Percentiles rank a stretch among this genome's conserved stretches.
phyloP scores from a whole-genome alignment of 1,140 invertebrate genomes.

The Brachionus plicatilis region DNA sequence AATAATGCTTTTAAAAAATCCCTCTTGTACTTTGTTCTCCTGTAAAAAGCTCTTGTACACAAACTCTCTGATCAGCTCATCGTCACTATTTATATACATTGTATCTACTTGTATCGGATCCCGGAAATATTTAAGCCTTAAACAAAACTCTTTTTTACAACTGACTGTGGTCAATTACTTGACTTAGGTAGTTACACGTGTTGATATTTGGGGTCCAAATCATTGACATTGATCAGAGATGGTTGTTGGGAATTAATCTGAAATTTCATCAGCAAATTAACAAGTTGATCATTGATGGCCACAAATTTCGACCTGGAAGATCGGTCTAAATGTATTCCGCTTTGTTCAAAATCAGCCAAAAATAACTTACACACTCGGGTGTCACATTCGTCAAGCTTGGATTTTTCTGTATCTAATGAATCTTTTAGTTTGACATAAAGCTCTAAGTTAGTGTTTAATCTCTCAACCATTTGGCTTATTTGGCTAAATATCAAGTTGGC shows the following conservation, averaged over 20 bases:
- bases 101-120: slow-evolving; percentile 9
- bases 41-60: slow-evolving; percentile 79
- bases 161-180: background rate
- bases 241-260: slow-evolving; percentile 33
- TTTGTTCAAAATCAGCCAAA: slow-evolving; percentile 91
- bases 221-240: background rate
- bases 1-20: slow-evolving; percentile 68
- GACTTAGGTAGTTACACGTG: background rate
- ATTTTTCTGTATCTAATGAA: slow-evolving; percentile 64
- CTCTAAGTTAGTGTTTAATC: slow-evolving; percentile 67
- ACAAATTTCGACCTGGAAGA: slow-evolving; percentile 5
- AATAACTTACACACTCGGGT: slow-evolving; percentile 79
- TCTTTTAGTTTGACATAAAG: slow-evolving; percentile 71
- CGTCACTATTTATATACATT: slow-evolving; percentile 14
- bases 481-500: slow-evolving; percentile 72
- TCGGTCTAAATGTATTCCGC: slow-evolving; percentile 75
- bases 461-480: slow-evolving; percentile 83
- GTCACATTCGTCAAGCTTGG: slow-evolving; percentile 67
- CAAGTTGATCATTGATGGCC: background rate
- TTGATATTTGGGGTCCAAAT: background rate
- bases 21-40: slow-evolving; percentile 71
- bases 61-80: slow-evolving; percentile 67
- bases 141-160: background rate
- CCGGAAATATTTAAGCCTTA: background rate
- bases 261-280: slow-evolving; percentile 35